Evolutionary conservation across 2,797 vertebrate species (phyloP).

Genomic region (Chloroceryle amazona): DNA sequence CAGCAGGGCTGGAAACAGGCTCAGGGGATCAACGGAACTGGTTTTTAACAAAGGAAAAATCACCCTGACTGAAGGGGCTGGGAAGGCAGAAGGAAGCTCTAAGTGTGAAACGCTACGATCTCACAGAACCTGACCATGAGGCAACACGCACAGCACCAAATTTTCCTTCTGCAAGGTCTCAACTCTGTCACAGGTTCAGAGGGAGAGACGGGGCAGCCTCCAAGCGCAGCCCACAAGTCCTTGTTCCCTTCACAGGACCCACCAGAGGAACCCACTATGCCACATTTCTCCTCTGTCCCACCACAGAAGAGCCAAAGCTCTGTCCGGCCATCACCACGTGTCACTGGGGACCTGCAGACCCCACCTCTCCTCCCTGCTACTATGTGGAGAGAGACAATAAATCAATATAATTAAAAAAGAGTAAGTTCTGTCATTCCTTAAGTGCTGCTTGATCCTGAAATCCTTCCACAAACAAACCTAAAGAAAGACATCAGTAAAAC

Average conservation of each 20-base stretch:
- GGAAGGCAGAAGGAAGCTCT: background rate
- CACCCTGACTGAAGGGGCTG: background rate
- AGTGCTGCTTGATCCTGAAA: fast-evolving
- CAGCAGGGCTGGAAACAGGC: fast-evolving
- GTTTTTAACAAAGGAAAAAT: background rate
- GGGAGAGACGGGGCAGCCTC: background rate
- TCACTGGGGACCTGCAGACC: background rate
- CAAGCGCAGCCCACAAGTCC: background rate
- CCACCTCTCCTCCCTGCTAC: background rate
- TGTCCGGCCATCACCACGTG: background rate
- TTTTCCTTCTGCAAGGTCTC: background rate
- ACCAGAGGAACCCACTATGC: background rate
- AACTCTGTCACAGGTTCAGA: background rate
- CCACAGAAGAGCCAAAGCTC: background rate
- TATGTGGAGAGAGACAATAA: fast-evolving
- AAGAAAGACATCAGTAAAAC: background rate
- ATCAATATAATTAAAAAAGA: background rate
- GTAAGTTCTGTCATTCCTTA: background rate
- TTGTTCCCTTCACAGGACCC: background rate
- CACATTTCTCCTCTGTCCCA: background rate
- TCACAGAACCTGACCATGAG: fast-evolving
- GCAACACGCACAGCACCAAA: fast-evolving
- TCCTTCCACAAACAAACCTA: background rate
- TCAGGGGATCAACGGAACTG: background rate
- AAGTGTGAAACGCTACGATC: fast-evolving